Conservation (phyloP, 2,888 invertebrate species). For the Apamea sordens region DNA sequence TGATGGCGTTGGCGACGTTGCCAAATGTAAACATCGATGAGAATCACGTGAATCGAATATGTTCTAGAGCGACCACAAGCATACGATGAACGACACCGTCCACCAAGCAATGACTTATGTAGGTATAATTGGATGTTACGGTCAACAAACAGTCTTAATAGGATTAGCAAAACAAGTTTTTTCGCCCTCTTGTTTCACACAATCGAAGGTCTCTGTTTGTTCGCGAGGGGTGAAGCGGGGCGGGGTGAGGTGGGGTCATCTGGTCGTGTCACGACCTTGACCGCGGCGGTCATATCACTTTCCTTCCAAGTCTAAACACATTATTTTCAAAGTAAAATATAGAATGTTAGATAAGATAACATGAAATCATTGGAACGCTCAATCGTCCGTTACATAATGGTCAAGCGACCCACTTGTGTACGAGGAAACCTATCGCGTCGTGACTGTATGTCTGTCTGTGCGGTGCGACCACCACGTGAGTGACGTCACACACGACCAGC, state of each 20-base stretch:
- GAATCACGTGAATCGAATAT: background rate
- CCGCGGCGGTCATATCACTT: slow-evolving; percentile 29
- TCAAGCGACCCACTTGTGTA: slow-evolving; percentile 52
- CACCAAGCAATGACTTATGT: background rate
- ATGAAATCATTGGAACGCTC: slow-evolving; percentile 39
- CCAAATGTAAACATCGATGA: background rate
- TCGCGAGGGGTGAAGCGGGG: background rate
- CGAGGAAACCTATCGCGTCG: slow-evolving; percentile 40
- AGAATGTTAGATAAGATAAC: slow-evolving; percentile 48
- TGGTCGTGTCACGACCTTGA: slow-evolving; percentile 46
- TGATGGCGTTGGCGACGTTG: background rate
- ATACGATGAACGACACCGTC: too few relatives aligned
- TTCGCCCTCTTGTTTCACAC: slow-evolving; percentile 25
- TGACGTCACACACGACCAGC: slow-evolving; percentile 35
- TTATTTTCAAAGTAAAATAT: slow-evolving; percentile 18
- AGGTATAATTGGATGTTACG: slow-evolving; percentile 22
- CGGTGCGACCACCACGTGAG: slow-evolving; percentile 3
- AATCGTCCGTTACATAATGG: slow-evolving; percentile 54
- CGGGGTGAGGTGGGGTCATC: slow-evolving; percentile 13
- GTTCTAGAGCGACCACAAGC: too few relatives aligned
- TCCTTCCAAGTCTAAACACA: slow-evolving; percentile 5
- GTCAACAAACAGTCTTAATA: slow-evolving; percentile 39
- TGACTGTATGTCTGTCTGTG: slow-evolving; percentile 18
- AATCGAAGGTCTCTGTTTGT: slow-evolving; percentile 32
- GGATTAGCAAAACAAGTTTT: slow-evolving; percentile 43